Percentiles rank a stretch among this genome's conserved stretches.
phyloP scores from a whole-genome alignment of 1,140 invertebrate species.

The Teleogryllus occipitalis region DNA sequence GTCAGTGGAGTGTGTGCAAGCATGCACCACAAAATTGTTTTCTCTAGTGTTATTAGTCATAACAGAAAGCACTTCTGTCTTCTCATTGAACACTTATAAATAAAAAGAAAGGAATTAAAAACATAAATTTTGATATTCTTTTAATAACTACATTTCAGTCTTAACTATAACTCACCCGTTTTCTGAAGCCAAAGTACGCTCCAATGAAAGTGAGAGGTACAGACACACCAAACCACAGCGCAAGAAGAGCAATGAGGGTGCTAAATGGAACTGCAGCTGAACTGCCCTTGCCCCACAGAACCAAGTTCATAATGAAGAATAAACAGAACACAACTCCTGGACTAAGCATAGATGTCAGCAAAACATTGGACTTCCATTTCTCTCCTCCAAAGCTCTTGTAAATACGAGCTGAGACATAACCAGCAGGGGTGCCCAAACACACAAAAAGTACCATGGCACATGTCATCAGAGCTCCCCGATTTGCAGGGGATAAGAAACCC shows the following conservation, averaged over 20 bases:
- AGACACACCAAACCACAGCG: constrained; percentile 97
- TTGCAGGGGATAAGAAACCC: constrained; percentile 95
- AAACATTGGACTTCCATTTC: constrained; percentile 96
- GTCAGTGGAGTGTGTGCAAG: no score
- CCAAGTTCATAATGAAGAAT: constrained; percentile 94
- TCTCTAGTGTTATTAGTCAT: no score
- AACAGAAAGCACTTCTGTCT: no score
- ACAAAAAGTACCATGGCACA: constrained; percentile 94
- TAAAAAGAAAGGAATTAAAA: no score
- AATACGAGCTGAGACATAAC: constrained; percentile 90
- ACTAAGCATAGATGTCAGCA: constrained; percentile 90
- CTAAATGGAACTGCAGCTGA: constrained; percentile 95
- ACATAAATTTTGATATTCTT: no score
- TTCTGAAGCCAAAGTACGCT: constrained; percentile 96
- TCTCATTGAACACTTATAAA: no score
- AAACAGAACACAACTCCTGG: constrained; percentile 90
- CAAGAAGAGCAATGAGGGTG: constrained; percentile 91
- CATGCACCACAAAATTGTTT: no score
- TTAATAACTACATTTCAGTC: no score
- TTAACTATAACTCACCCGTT: constrained; percentile 57
- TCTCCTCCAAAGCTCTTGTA: constrained; percentile 98
- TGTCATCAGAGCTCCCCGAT: constrained; percentile 96
- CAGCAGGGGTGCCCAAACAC: constrained; percentile 87
- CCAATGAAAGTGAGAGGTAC: constrained; percentile 96
- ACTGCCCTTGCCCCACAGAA: constrained; percentile 90